phyloP scores from a whole-genome alignment of 2,797 vertebrate genomes.

The Monodelphis domestica region DNA sequence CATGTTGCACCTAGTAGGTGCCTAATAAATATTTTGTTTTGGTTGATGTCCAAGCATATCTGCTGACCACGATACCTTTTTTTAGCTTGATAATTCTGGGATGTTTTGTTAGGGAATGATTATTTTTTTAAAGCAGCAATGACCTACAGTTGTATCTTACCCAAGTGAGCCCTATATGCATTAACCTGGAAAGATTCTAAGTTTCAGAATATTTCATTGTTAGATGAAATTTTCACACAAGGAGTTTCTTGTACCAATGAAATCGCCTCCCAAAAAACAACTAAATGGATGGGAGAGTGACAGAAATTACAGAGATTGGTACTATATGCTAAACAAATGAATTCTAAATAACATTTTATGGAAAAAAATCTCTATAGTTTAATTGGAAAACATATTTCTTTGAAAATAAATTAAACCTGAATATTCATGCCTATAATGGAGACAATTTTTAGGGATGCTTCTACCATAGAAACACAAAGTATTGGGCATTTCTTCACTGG shows the following conservation, averaged over 20 bases:
- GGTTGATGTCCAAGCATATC: neutral
- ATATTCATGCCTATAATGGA: conserved; percentile 14
- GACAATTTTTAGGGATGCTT: conserved; percentile 26
- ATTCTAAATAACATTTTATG: neutral
- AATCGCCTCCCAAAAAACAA: neutral
- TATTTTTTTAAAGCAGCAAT: conserved; percentile 28
- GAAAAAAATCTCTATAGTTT: conserved; percentile 18
- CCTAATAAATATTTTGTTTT: neutral
- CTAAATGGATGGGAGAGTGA: neutral
- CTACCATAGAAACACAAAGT: conserved; percentile 1
- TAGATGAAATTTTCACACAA: neutral
- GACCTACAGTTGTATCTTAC: conserved; percentile 55
- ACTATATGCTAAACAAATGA: neutral
- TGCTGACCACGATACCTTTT: conserved; percentile 4
- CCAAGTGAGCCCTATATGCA: conserved; percentile 54
- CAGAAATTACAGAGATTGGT: neutral
- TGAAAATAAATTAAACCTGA: conserved; percentile 44
- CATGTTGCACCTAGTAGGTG: neutral
- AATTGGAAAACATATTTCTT: conserved; percentile 27
- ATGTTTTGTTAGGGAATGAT: conserved; percentile 38
- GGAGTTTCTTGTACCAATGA: neutral
- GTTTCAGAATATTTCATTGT: neutral
- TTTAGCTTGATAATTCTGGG: conserved; percentile 56
- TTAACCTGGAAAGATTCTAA: neutral
- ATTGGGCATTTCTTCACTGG: neutral